Evolutionary conservation across 2,888 invertebrate genomes (phyloP).

Genomic region (Drosophila melanosoma): DNA sequence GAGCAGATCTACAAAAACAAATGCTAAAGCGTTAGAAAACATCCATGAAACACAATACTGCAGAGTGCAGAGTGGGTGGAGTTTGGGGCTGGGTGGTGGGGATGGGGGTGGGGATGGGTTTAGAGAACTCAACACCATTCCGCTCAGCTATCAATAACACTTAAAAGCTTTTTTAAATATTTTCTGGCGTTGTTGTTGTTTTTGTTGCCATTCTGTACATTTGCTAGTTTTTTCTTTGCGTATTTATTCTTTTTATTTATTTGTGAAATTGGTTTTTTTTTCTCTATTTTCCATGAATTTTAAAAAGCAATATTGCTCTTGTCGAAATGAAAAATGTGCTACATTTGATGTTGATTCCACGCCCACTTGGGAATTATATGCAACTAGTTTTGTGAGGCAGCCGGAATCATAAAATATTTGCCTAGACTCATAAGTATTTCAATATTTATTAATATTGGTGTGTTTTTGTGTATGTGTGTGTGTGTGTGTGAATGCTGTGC

Average conservation of each 20-base stretch:
- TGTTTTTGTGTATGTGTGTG: not conserved
- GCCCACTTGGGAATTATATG: constrained; percentile 42
- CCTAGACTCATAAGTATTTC: constrained; percentile 64
- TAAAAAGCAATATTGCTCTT: constrained; percentile 75
- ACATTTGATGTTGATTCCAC: constrained; percentile 47
- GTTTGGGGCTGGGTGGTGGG: not conserved
- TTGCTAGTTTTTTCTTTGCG: constrained; percentile 61
- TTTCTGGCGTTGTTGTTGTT: constrained; percentile 41
- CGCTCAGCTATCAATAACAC: constrained; percentile 77
- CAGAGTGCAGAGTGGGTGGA: constrained; percentile 16
- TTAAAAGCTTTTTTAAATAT: constrained; percentile 78
- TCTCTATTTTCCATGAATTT: constrained; percentile 51
- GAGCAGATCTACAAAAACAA: constrained; percentile 50
- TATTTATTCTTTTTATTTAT: constrained; percentile 70
- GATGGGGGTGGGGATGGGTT: not conserved
- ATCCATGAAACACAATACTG: constrained; percentile 45
- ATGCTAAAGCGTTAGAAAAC: constrained; percentile 44
- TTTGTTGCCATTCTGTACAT: constrained; percentile 51
- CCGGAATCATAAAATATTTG: constrained; percentile 58
- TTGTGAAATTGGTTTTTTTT: constrained; percentile 56
- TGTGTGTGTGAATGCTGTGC: constrained; percentile 15
- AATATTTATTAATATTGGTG: constrained; percentile 60
- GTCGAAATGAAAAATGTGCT: constrained; percentile 74
- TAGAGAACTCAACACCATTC: constrained; percentile 11
- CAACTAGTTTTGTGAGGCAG: constrained; percentile 36